Evolutionary conservation across 2,797 vertebrate species (phyloP), one percentile per base, ranked within the genome.

Genomic region (Dendrocincla fuliginosa): DNA sequence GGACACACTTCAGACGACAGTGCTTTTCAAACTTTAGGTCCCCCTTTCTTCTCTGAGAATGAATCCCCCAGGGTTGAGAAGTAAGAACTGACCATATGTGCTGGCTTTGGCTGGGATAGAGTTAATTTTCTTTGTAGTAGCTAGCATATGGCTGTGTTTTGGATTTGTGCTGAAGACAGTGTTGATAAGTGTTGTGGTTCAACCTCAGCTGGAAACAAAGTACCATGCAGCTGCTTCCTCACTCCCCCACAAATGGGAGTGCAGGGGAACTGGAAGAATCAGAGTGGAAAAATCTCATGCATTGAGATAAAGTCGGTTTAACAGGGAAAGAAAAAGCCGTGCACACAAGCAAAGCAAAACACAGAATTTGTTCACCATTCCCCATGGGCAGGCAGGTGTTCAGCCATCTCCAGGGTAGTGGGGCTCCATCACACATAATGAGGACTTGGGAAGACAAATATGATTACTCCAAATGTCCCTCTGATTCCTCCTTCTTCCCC

Each of bases 381-480:
- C 14, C 57, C 30, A 10, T 41, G 17, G 59, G 13, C 46, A 60
- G 44, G 30, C 28, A 49, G 44, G 28, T 49, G 35, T 61, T 76
- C 35, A 41, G 23, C 30, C 18, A 27, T 41, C 32, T 15, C 23
- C 57, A 61, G 46, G 35, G n/a, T 35, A 50, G 25, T 18, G 20
- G 35, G 59, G 73, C 35, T 32, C 30, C 46, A 41, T 39, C 28
- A 61, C 0, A 2, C 0, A 0, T 39, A 47, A 47, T 8, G 12
- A 14, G 37, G 33, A n/a, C 27, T 22, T 57, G 33, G 23, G 42
- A 67, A n/a, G 64, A 47, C 28, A 67, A 47, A 67, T 25, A 9
- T 9, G 11, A 47, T 56, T 30, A 17, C 13, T 60, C 28, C 28
- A 46, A 47, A 47, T 27, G 5, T n/a, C n/a, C 35, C 37, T 52